These are phyloP conservation scores for Scomber japonicus DNA, from an alignment of 2,113 vertebrate genomes.

Conservation along the genomic window DNA sequence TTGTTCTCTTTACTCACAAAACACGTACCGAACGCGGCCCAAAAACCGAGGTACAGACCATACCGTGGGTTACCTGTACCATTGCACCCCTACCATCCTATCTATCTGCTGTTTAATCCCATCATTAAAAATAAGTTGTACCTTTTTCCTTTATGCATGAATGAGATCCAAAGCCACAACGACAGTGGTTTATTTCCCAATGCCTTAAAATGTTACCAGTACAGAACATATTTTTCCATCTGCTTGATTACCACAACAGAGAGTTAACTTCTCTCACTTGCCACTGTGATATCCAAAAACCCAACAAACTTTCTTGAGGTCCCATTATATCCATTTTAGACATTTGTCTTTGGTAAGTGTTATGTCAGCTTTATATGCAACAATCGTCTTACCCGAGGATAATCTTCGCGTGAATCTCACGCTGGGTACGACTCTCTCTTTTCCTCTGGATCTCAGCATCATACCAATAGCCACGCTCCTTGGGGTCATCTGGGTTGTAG, in stretches of 20 bases:
- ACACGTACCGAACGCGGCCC: too few relatives aligned
- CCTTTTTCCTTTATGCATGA: too few relatives aligned
- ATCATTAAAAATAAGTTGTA: too few relatives aligned
- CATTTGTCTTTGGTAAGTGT: too few relatives aligned
- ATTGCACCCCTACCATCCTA: too few relatives aligned
- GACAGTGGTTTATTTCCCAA: background rate
- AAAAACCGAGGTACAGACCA: too few relatives aligned
- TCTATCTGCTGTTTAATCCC: too few relatives aligned
- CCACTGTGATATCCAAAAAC: conserved; percentile 10
- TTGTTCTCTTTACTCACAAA: too few relatives aligned
- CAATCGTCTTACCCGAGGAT: conserved; percentile 89
- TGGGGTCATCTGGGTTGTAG: conserved; percentile 94
- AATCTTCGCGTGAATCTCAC: conserved; percentile 91
- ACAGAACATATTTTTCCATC: background rate
- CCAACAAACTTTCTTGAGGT: background rate
- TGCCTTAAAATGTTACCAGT: background rate
- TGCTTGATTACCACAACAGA: conserved; percentile 11
- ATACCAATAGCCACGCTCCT: conserved; percentile 97
- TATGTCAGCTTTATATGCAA: background rate
- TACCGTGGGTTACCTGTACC: too few relatives aligned
- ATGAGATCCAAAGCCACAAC: too few relatives aligned
- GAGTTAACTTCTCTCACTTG: conserved; percentile 13
- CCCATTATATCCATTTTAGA: background rate
- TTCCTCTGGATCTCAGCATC: conserved; percentile 94
- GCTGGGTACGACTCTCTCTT: conserved; percentile 87